Conservation (phyloP, 2,113 vertebrate species). For the Microtus richardsoni region DNA sequence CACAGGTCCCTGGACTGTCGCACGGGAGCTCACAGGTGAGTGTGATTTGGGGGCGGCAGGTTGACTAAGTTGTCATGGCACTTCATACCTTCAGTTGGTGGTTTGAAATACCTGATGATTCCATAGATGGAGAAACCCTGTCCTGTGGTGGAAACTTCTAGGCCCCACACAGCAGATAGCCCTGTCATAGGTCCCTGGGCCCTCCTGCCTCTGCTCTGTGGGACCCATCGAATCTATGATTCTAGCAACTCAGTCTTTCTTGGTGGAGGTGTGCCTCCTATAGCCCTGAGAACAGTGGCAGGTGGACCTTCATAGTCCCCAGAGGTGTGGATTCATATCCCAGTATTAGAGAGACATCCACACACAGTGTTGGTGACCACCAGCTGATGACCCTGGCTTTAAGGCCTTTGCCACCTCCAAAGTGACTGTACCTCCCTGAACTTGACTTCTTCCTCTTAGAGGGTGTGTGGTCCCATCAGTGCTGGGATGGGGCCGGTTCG, state of each 20-base stretch:
- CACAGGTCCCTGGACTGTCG: not conserved
- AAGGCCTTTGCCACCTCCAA: not conserved
- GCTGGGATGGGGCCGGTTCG: too few species aligned
- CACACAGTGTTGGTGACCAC: too few species aligned
- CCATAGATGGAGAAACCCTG: not conserved
- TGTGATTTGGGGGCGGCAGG: rapidly evolving
- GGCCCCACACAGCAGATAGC: not conserved
- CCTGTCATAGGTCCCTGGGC: not conserved
- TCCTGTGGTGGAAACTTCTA: not conserved
- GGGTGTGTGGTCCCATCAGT: not conserved
- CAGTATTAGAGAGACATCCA: rapidly evolving
- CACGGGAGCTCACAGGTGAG: not conserved
- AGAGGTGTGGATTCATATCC: too few species aligned
- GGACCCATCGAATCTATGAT: not conserved
- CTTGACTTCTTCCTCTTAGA: rapidly evolving
- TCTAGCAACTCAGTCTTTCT: not conserved
- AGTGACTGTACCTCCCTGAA: not conserved
- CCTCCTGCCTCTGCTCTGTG: not conserved
- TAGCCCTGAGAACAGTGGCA: too few species aligned
- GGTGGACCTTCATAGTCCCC: not conserved
- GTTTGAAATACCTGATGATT: not conserved
- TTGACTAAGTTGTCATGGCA: too few species aligned
- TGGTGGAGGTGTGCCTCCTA: not conserved
- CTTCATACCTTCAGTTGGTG: not conserved
- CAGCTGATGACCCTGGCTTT: too few species aligned